These are phyloP conservation scores for Syngnathus rostellatus DNA, from an alignment of 2,797 vertebrate genomes.

Conservation along the genomic window DNA sequence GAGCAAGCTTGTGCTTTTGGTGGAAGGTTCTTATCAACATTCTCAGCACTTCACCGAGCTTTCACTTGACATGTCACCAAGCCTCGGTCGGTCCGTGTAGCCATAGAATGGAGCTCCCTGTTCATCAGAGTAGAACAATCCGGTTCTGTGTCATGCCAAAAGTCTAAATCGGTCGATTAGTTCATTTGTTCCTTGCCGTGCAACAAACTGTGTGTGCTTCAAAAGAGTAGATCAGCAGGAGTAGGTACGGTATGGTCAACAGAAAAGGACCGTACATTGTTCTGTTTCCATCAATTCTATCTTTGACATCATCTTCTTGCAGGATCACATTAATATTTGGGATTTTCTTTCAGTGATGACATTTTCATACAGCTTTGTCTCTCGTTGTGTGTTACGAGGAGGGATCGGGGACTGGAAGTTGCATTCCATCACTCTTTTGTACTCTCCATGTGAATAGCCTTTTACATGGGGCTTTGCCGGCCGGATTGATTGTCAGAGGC, in stretches of 20 bases:
- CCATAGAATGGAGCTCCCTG: slow-evolving; percentile 21
- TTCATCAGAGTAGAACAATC: slow-evolving; percentile 40
- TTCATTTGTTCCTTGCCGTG: slow-evolving; percentile 2
- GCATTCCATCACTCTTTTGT: slow-evolving; percentile 66
- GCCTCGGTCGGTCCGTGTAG: slow-evolving; percentile 30
- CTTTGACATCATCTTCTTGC: too few relatives aligned
- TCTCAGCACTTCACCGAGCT: slow-evolving; percentile 36
- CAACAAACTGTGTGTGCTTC: not conserved
- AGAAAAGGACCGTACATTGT: not conserved
- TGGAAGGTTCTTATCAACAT: slow-evolving; percentile 48
- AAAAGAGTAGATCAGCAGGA: slow-evolving; percentile 33
- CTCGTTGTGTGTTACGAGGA: slow-evolving; percentile 3
- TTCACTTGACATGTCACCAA: slow-evolving; percentile 39
- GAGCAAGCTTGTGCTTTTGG: slow-evolving; percentile 35
- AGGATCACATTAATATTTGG: too few relatives aligned
- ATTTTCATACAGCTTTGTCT: not conserved
- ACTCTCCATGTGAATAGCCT: slow-evolving; percentile 65
- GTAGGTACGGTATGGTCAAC: slow-evolving; percentile 42
- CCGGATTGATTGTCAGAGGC: slow-evolving; percentile 74
- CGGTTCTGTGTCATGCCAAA: slow-evolving; percentile 5
- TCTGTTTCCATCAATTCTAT: too few relatives aligned
- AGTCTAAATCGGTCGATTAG: not conserved
- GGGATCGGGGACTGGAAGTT: slow-evolving; percentile 31
- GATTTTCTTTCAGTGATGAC: not conserved
- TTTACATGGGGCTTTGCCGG: slow-evolving; percentile 70